phyloP scores from a whole-genome alignment of 2,113 vertebrate genomes.

The Psilopsiagon aymara region DNA sequence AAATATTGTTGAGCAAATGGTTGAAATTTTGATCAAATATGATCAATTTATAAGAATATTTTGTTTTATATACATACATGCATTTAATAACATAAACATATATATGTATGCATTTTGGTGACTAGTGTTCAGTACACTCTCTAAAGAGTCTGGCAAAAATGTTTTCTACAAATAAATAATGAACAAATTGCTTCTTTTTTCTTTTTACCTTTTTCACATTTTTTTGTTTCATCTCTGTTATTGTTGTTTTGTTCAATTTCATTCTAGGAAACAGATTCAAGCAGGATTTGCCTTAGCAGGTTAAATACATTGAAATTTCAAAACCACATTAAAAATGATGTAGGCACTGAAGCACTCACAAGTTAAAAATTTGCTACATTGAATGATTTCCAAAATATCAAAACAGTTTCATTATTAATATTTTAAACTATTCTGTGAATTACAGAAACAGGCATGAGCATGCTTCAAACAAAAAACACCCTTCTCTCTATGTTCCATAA shows the following conservation, averaged over 20 bases:
- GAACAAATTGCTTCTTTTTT: constrained; percentile 52
- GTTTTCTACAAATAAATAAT: constrained; percentile 28
- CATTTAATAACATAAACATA: not conserved
- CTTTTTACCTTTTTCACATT: not conserved
- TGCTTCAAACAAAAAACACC: not conserved
- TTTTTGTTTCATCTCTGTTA: not conserved
- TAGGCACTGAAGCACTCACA: constrained; percentile 17
- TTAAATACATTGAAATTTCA: constrained; percentile 25
- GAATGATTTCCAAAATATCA: constrained; percentile 23
- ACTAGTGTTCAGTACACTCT: not conserved
- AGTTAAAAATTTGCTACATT: constrained; percentile 20
- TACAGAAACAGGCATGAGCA: constrained; percentile 6
- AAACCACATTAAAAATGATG: constrained; percentile 22
- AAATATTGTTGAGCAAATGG: not conserved
- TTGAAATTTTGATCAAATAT: not conserved
- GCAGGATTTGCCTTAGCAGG: not conserved
- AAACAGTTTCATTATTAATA: constrained; percentile 27
- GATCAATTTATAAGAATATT: not conserved
- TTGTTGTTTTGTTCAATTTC: not conserved
- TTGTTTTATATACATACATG: not conserved
- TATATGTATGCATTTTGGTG: constrained; percentile 1
- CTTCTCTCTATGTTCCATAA: not conserved
- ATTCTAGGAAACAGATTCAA: constrained; percentile 57
- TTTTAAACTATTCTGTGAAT: not conserved
- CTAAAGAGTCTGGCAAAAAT: not conserved